phyloP scores from a whole-genome alignment of 2,113 vertebrate species.

The Ochotona princeps region DNA sequence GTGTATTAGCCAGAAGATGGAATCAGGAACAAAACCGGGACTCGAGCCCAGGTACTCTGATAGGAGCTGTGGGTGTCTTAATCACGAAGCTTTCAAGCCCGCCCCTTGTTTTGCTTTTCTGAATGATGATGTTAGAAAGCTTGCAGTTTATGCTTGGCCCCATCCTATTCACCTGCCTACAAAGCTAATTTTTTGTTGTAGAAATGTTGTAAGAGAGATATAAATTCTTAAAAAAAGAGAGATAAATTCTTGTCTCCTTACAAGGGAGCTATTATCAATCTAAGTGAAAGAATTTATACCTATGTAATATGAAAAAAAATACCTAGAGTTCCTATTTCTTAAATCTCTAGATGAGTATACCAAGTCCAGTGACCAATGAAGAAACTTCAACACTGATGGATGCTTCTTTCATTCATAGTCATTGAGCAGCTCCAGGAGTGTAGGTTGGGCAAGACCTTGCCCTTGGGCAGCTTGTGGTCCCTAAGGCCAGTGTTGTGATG shows the following conservation, averaged over 20 bases:
- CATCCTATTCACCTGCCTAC: not conserved
- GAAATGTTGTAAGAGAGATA: not conserved
- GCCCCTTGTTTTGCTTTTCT: constrained; percentile 1
- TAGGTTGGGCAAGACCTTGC: not conserved
- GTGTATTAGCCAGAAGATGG: too few species aligned
- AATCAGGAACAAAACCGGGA: too few species aligned
- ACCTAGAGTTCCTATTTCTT: not conserved
- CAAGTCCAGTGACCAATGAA: not conserved
- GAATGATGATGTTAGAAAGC: constrained; percentile 25
- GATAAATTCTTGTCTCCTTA: not conserved
- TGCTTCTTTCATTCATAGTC: not conserved
- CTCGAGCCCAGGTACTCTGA: too few species aligned
- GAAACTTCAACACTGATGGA: not conserved
- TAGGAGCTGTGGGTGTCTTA: too few species aligned
- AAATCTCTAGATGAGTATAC: not conserved
- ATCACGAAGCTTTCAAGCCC: too few species aligned
- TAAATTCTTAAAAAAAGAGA: not conserved
- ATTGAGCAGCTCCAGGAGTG: not conserved
- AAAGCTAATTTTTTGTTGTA: not conserved
- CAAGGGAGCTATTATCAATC: not conserved
- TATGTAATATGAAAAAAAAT: not conserved
- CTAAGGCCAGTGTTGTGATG: too few species aligned
- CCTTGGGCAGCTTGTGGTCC: not conserved
- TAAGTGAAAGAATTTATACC: not conserved
- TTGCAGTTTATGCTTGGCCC: not conserved